Conservation (phyloP, 2,113 vertebrate genomes). For the Ivindomyrus marchei region DNA sequence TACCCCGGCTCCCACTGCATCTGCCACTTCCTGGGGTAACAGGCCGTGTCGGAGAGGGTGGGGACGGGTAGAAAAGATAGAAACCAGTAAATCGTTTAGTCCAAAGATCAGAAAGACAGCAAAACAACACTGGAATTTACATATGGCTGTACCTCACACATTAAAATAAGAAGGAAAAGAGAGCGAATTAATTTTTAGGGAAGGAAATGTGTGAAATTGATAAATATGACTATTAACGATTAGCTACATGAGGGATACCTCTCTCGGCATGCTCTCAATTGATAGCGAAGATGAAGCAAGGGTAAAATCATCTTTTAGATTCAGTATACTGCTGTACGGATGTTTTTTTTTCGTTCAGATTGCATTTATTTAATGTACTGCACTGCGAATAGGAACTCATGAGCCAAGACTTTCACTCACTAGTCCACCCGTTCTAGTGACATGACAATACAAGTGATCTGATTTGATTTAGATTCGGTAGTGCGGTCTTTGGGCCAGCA, state of each 20-base stretch:
- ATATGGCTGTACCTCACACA: not conserved
- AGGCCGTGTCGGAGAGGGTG: not conserved
- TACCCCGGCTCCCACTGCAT: conserved; percentile 65
- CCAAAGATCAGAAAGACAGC: too few relatives aligned
- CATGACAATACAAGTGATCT: too few relatives aligned
- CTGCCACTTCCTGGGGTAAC: conserved; percentile 60
- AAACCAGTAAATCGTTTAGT: not conserved
- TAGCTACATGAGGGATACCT: not conserved
- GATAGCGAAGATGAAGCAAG: not conserved
- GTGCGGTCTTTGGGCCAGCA: not conserved
- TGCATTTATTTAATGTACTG: too few relatives aligned
- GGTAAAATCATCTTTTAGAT: not conserved
- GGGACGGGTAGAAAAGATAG: not conserved
- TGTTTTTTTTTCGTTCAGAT: too few relatives aligned
- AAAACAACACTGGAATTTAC: not conserved
- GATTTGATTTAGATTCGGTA: not conserved
- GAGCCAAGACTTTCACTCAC: too few relatives aligned
- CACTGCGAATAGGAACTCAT: too few relatives aligned
- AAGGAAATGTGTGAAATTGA: not conserved
- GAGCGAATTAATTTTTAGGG: not conserved
- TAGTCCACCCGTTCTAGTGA: too few relatives aligned
- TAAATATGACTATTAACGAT: not conserved
- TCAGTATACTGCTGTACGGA: not conserved
- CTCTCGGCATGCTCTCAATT: not conserved
- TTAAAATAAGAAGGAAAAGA: not conserved